Evolutionary conservation across 2,797 vertebrate species (phyloP).

Genomic region (Syngnathus acus): DNA sequence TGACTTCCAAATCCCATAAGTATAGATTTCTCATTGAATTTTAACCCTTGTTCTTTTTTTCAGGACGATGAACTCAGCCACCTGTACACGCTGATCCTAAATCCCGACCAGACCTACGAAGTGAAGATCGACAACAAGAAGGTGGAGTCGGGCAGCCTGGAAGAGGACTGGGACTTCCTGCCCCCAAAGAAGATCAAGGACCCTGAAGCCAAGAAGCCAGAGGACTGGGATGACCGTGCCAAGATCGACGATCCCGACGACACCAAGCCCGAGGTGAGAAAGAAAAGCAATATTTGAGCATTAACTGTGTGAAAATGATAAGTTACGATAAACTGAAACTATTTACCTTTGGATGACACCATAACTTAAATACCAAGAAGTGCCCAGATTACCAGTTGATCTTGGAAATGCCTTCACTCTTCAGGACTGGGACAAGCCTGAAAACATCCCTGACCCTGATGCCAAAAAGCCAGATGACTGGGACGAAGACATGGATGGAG

Average conservation of each 20-base stretch:
- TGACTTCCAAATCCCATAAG: not conserved
- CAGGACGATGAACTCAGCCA: conserved; percentile 90
- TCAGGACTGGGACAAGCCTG: conserved; percentile 88
- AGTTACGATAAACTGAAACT: too few relatives aligned
- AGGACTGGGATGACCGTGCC: conserved; percentile 88
- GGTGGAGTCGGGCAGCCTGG: conserved; percentile 85
- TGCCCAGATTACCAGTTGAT: not conserved
- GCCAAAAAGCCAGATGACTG: conserved; percentile 93
- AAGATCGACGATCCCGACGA: conserved; percentile 86
- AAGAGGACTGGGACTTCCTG: conserved; percentile 92
- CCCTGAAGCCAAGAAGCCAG: conserved; percentile 85
- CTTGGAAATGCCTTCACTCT: not conserved
- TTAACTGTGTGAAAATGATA: not conserved
- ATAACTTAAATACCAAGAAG: not conserved
- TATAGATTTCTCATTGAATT: not conserved
- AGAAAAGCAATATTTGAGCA: not conserved
- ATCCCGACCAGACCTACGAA: conserved; percentile 89
- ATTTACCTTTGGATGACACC: not conserved
- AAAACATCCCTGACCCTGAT: conserved; percentile 91
- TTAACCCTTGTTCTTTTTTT: not conserved
- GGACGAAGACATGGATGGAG: conserved; percentile 96
- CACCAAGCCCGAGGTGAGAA: conserved; percentile 79
- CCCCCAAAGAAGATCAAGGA: conserved; percentile 88
- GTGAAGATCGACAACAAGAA: conserved; percentile 93
- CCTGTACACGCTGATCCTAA: conserved; percentile 87